A percentile compares a stretch with the other conserved stretches of the same genome.
These are phyloP conservation scores for Calephelis virginiensis DNA, from an alignment of 1,140 invertebrate species.

Conservation along the genomic window DNA sequence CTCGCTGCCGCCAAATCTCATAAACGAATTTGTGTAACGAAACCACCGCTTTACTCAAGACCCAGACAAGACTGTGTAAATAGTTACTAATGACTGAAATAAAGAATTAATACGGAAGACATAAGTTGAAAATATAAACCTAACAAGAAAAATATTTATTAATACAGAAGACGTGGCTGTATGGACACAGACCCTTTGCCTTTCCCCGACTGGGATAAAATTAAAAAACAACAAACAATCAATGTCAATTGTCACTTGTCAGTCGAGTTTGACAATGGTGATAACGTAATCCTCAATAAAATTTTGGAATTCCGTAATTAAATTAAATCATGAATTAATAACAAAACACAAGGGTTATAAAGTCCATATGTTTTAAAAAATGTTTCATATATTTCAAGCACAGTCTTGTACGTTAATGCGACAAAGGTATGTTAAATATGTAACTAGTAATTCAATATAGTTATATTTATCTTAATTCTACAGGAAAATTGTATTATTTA, in stretches of 20 bases:
- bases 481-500: constrained; percentile 15
- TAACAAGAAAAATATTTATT: too few species aligned
- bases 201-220: too few species aligned
- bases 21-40: too few species aligned
- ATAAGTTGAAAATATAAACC: too few species aligned
- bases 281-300: constrained; percentile 17
- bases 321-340: constrained; percentile 19
- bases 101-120: too few species aligned
- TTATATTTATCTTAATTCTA: constrained; percentile 17
- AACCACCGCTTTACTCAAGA: too few species aligned
- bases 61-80: too few species aligned
- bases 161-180: too few species aligned
- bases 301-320: constrained; percentile 1
- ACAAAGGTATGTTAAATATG: constrained; percentile 27
- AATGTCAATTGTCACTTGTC: background rate
- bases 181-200: too few species aligned
- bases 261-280: background rate
- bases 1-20: too few species aligned
- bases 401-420: constrained; percentile 32
- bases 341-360: background rate
- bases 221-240: too few species aligned
- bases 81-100: too few species aligned
- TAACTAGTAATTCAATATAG: background rate
- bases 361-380: constrained; percentile 19
- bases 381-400: constrained; percentile 36